A percentile compares a stretch with the other conserved stretches of the same genome.
Conservation (phyloP, 2,113 vertebrate genomes). For the Cephalopterus ornatus region DNA sequence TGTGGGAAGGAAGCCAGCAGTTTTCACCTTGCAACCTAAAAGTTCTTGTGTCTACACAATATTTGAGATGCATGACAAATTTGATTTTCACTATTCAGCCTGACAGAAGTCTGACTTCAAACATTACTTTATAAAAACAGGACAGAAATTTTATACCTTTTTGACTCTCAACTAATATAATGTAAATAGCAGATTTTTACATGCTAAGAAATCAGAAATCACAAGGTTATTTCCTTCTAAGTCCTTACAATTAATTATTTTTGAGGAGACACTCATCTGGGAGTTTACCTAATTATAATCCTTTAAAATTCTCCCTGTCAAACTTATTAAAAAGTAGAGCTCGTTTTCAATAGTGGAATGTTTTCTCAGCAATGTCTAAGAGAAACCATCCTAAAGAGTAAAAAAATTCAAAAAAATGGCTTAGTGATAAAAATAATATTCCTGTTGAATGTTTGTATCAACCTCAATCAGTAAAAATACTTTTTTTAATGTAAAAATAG, state of each 20-base stretch:
- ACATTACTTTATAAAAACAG: background rate
- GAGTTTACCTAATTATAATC: background rate
- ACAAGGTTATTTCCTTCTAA: background rate
- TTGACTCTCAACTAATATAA: background rate
- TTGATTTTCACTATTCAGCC: background rate
- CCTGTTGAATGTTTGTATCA: slow-evolving; percentile 47
- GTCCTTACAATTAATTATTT: slow-evolving; percentile 5
- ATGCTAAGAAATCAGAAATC: background rate
- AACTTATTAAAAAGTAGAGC: background rate
- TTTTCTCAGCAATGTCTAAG: background rate
- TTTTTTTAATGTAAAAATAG: slow-evolving; percentile 43
- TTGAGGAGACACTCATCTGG: background rate
- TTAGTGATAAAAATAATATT: slow-evolving; percentile 12
- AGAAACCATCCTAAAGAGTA: background rate
- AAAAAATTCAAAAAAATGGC: background rate
- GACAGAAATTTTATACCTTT: background rate
- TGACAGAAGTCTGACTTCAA: background rate
- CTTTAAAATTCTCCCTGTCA: background rate
- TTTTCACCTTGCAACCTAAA: background rate
- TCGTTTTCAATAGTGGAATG: background rate
- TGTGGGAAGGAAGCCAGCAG: background rate
- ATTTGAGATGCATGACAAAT: background rate
- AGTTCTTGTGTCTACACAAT: background rate
- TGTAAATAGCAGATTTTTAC: background rate
- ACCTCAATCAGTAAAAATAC: slow-evolving; percentile 63